A percentile compares a stretch with the other conserved stretches of the same genome.
phyloP scores from a whole-genome alignment of 2,113 vertebrate species.

The Corythornis cristatus region DNA sequence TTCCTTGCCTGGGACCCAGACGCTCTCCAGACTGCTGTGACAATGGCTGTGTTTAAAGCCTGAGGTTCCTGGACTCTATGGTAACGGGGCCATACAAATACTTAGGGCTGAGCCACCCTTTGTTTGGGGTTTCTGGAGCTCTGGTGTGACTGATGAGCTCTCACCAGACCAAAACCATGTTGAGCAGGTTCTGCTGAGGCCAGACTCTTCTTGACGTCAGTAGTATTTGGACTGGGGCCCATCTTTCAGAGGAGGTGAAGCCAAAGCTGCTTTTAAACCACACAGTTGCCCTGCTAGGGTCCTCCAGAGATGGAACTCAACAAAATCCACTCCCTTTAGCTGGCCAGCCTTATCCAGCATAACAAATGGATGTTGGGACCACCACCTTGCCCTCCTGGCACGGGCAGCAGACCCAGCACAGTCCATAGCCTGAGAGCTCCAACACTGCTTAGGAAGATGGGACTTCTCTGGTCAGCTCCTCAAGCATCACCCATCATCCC shows the following conservation, averaged over 20 bases:
- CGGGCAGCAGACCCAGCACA: neutral
- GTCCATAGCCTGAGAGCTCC: neutral
- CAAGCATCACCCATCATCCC: neutral
- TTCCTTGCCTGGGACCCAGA: neutral
- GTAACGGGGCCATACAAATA: conserved; percentile 18
- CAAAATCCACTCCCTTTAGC: neutral
- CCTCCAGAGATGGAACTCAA: neutral
- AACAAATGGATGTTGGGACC: neutral
- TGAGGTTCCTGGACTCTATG: neutral
- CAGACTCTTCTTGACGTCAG: conserved; percentile 56
- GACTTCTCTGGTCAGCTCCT: neutral
- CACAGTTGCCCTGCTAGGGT: neutral
- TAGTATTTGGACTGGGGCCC: conserved; percentile 22
- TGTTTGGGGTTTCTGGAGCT: conserved; percentile 38
- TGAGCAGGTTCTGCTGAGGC: neutral
- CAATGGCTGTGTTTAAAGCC: neutral
- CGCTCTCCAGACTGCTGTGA: neutral
- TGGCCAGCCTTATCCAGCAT: neutral
- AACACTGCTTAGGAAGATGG: fast-evolving
- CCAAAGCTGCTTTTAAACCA: neutral
- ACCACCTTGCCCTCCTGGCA: neutral
- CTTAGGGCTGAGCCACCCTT: neutral
- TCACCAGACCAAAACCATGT: conserved; percentile 43
- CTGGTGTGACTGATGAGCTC: conserved; percentile 39
- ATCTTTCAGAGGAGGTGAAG: conserved; percentile 8